A percentile compares a stretch with the other conserved stretches of the same genome.
phyloP scores from a whole-genome alignment of 2,888 invertebrate species.

The Malthinus flaveolus region DNA sequence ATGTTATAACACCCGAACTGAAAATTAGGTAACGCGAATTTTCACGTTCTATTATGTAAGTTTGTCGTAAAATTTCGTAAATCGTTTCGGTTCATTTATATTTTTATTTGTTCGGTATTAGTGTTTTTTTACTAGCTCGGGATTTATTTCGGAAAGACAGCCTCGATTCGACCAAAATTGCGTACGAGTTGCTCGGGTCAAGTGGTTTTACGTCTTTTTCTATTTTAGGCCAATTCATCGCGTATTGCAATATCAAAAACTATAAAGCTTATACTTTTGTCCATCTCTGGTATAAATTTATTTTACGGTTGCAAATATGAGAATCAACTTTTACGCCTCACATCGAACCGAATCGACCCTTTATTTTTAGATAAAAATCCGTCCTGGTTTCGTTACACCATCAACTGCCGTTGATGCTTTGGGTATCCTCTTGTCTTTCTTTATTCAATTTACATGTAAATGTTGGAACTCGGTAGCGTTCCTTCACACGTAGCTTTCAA shows the following conservation, averaged over 20 bases:
- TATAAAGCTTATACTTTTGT: constrained; percentile 26
- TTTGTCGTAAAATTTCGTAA: background rate
- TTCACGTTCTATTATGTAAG: no score
- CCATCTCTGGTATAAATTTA: constrained; percentile 25
- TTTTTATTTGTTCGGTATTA: constrained; percentile 14
- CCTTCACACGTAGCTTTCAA: constrained; percentile 17
- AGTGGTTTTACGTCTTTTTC: constrained; percentile 20
- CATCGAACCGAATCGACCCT: constrained; percentile 14
- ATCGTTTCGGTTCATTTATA: background rate
- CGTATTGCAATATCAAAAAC: constrained; percentile 18
- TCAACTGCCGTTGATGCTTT: constrained; percentile 21
- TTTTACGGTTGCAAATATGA: constrained; percentile 22
- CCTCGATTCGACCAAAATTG: constrained; percentile 20
- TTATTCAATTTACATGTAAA: constrained; percentile 43
- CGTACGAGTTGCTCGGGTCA: constrained; percentile 16
- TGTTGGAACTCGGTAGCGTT: constrained; percentile 23
- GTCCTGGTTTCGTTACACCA: constrained; percentile 19
- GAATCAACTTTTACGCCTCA: constrained; percentile 8
- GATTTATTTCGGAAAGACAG: constrained; percentile 20
- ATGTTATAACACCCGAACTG: no score
- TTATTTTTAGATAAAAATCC: constrained; percentile 22
- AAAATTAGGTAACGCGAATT: no score
- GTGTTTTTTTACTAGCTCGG: constrained; percentile 26
- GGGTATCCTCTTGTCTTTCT: constrained; percentile 27
- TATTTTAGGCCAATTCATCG: constrained; percentile 22